Base-by-base conservation (phyloP, 2,888 invertebrate genomes). In the Athripsodes cinereus region DNA sequence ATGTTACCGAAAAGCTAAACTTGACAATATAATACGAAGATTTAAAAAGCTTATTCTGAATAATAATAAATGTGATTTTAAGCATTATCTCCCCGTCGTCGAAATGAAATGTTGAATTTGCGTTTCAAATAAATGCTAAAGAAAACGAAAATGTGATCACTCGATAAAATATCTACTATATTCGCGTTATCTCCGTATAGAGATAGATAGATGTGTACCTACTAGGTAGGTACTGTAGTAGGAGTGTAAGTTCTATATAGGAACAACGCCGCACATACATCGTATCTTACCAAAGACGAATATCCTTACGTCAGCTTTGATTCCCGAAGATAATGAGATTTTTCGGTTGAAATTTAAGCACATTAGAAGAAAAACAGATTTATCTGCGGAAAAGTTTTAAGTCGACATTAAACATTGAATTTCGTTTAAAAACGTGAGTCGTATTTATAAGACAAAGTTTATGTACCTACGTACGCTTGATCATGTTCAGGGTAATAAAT, bases 21-120 rank as follows among this genome's bases (percentile, higher is more conserved):
- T 56, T 52, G 56, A 56, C 56, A 56, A 56, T 52, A 51, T 56
- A 56, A 56, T 51, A 40, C 56, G 44, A 56, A 40, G 56, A 56
- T 56, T 56, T 56, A 51, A 56, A 56, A 56, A 46, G 56, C 52
- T 56, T 51, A 3, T 47, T 2, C 16, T 40, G 26, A 50, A 44
- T 51, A 44, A 52, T 51, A 51, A 56, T 56, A 56, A 56, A 56
- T 56, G 56, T 51, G 56, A 56, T 26, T 40, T 56, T 18, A 34
- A 56, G 20, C 55, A 51, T 56, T 56, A 20, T 48, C 48, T 48
- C 48, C 6, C 18, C 13, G 2, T 18, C 20, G 20, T 10, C 13
- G 26, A 50, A 50, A 50, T 40, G 40, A 40, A 40, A 40, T 40
- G 26, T 26, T 26, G 26, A 26, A 26, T 26, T 26, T 26, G 26